Evolutionary conservation across 2,797 vertebrate species (phyloP).

Genomic region (Gymnopithys bicolor): DNA sequence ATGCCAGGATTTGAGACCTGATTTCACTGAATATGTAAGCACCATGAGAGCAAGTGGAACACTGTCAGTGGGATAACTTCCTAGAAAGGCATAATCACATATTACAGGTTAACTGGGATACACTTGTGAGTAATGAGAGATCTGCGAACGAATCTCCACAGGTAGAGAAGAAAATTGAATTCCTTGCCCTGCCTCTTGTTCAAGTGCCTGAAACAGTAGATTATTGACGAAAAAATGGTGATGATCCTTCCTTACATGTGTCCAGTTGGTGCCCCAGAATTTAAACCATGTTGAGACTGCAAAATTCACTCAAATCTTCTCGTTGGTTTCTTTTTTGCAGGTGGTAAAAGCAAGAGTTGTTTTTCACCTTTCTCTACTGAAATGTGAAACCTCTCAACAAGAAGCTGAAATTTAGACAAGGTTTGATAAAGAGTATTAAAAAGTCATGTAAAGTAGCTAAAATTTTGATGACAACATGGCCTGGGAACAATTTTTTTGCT

Average conservation of each 20-base stretch:
- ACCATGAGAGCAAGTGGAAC: neutral
- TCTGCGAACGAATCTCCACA: neutral
- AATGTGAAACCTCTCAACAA: neutral
- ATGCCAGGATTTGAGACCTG: neutral
- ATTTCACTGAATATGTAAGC: neutral
- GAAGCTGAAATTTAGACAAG: neutral
- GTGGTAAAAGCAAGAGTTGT: neutral
- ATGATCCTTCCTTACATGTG: neutral
- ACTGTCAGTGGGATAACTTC: neutral
- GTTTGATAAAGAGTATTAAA: neutral
- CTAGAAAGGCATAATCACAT: neutral
- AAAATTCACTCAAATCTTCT: neutral
- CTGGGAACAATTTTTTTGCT: neutral
- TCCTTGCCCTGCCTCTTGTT: neutral
- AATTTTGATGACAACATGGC: neutral
- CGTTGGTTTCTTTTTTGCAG: neutral
- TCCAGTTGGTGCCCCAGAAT: neutral
- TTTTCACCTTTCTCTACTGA: neutral
- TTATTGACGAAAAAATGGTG: neutral
- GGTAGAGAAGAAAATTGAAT: neutral
- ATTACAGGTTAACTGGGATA: neutral
- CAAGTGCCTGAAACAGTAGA: neutral
- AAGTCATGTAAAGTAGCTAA: neutral
- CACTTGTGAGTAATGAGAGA: neutral
- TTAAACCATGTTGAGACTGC: neutral